Base-by-base conservation (phyloP, 2,888 invertebrate species). In the Ametastegia equiseti region DNA sequence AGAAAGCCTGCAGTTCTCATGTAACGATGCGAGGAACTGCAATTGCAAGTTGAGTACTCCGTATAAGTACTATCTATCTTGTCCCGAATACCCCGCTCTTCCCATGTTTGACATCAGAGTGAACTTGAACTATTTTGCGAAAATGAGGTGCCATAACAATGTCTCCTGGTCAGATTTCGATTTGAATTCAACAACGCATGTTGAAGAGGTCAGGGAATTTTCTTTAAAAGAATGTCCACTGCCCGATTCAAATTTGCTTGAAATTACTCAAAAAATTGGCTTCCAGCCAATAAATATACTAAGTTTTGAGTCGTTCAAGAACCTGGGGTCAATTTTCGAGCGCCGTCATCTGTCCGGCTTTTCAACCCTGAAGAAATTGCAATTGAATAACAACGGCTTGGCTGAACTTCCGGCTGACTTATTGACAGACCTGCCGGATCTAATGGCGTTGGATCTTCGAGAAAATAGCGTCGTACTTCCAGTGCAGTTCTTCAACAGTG, bases 391-490 rank as follows among this genome's bases (percentile, higher is more conserved):
- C 60, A 95, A 95, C 87, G 94, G 94, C n/a, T 90, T 96, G 5
- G 93, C 93, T 0, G 92, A 93, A 83, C 91, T 96, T 54, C 94
- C 94, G 0, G 93, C 93, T 63, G 94, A 96, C 88, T 87, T 96
- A 19, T 94, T 97, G 83, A 89, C 89, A 30, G 94, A 94, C 84
- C 91, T 95, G 83, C 92, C 92, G 67, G 94, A 95, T 83, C 88
- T 96, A n/a, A 94, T 92, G 4, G 94, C 94, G 93, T 89, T 97
- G 78, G 94, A 95, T 86, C 93, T 96, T 85, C 92, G 93, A 82
- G 93, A 94, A 1, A 95, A 95, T 87, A 93, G 93, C 80, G n/a
- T 78, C 11, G 3, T 80, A 13, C 63, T 89, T 50, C 86, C 86
- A 4, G 23, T 78, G 0, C 81, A 83, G 3, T 85, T 91, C 36